Evolutionary conservation across 2,113 vertebrate genomes (phyloP).

Genomic region (Megaceryle torquata): DNA sequence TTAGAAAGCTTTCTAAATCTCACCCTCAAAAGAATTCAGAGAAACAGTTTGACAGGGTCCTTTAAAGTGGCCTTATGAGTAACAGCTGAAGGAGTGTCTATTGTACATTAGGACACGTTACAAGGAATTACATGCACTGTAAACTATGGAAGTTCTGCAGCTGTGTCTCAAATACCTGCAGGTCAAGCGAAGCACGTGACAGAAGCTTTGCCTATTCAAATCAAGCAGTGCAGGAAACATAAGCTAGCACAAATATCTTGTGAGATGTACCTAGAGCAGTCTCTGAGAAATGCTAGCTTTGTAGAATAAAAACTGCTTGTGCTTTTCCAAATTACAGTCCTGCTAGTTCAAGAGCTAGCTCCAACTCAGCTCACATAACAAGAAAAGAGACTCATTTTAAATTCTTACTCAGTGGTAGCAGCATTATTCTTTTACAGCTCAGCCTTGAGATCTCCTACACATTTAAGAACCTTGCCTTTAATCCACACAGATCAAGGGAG

Average conservation of each 20-base stretch:
- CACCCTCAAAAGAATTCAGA: not conserved
- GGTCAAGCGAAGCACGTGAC: not conserved
- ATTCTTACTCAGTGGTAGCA: not conserved
- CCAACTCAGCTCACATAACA: not conserved
- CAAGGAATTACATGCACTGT: not conserved
- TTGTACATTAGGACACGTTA: not conserved
- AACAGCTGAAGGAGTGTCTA: not conserved
- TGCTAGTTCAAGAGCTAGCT: not conserved
- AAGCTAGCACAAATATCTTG: not conserved
- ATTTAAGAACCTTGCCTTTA: not conserved
- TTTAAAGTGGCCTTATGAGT: not conserved
- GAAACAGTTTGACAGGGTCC: not conserved
- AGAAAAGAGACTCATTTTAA: not conserved
- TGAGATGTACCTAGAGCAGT: not conserved
- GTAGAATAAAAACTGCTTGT: not conserved
- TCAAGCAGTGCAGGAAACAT: not conserved
- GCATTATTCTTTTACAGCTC: not conserved
- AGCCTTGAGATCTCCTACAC: not conserved
- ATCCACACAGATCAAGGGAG: not conserved
- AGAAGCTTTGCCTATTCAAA: not conserved
- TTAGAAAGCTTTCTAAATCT: not conserved
- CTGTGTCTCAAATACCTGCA: not conserved
- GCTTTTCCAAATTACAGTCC: not conserved
- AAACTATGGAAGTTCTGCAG: not conserved
- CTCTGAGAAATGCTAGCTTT: not conserved